These are phyloP conservation scores for Charaxes varanes DNA, from an alignment of 1,140 invertebrate genomes.

Conservation along the genomic window DNA sequence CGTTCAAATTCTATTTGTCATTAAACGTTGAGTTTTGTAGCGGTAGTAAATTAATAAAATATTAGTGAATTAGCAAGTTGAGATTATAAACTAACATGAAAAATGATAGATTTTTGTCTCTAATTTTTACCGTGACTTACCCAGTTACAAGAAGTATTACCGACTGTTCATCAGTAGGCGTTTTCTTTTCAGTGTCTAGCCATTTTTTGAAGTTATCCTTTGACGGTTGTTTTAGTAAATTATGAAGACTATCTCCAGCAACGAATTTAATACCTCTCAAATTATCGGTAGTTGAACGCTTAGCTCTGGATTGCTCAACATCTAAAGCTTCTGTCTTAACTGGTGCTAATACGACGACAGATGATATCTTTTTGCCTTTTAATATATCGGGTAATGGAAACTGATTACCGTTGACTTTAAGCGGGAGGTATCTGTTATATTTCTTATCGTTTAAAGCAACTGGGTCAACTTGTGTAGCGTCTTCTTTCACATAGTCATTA, in stretches of 20 bases:
- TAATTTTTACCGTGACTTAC: no score
- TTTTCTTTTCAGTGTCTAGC: slow-evolving; percentile 84
- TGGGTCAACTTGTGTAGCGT: slow-evolving; percentile 83
- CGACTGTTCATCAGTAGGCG: slow-evolving; percentile 82
- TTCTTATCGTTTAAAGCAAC: slow-evolving; percentile 82
- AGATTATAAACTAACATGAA: no score
- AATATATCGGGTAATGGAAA: slow-evolving; percentile 87
- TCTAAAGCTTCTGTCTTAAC: slow-evolving; percentile 79
- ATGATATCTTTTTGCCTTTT: slow-evolving; percentile 83
- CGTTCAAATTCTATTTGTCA: no score
- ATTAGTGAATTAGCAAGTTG: no score
- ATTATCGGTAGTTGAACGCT: slow-evolving; percentile 63
- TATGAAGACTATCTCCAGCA: slow-evolving; percentile 82
- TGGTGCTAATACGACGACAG: slow-evolving; percentile 87
- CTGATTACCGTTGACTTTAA: slow-evolving; percentile 88
- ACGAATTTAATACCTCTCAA: slow-evolving; percentile 77
- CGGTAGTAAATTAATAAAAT: no score
- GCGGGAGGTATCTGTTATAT: slow-evolving; percentile 87
- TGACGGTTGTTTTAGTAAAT: slow-evolving; percentile 83
- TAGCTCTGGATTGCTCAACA: slow-evolving; percentile 53
- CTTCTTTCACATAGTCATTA: slow-evolving; percentile 81
- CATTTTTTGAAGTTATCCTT: slow-evolving; percentile 86
- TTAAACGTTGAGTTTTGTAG: no score
- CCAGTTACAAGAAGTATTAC: slow-evolving; percentile 86
- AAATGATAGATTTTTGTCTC: no score